Base-by-base conservation (phyloP, 2,797 vertebrate genomes). In the Phalloptychus januarius region DNA sequence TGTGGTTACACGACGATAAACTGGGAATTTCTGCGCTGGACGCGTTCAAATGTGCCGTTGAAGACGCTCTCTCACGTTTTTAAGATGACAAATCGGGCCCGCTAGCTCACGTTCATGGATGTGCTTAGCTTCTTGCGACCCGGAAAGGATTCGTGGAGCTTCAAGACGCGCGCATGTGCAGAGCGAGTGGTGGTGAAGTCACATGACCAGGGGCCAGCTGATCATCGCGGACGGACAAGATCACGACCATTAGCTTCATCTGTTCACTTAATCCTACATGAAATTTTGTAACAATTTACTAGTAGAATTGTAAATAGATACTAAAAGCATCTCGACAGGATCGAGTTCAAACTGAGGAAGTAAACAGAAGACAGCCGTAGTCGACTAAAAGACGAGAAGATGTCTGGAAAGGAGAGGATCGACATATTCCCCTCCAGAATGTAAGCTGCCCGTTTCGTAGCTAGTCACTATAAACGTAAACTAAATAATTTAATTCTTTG, bases 371-470 rank as follows among this genome's bases (percentile, higher is more conserved):
- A 58, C 2, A 4, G 1, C 31, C 20, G 44, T 7, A 33, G 72
- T 87, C 88, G 78, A 88, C 70, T 79, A 78, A 88, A 90, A 46
- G 73, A 83, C 92, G 94, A 84, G 77, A 99, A 90, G 87, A 99
- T 99, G 98, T 98, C 98, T 79, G 96, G 95, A 88, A 99, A 99
- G 93, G 98, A 99, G 2, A 95, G 98, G 93, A 97, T 99, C 93
- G 98, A 99, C 92, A 86, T 99, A 76, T 99, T 99, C 91, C 98
- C 98, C 2, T 99, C 98, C 71, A 96, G 98, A 93, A 99, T 99
- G 98, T 99, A 95, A 97, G 98, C 96, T 91, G 80, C 79, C 83
- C 78, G 74, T 82, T 86, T 75, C 72, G 45, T 87, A 78, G 91
- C 86, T 82, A 33, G 54, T 36, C 74, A 3, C 5, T 77, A 46